Percentiles rank a stretch among this genome's conserved stretches.
phyloP scores from a whole-genome alignment of 92 coral and sea anemone species.

The Paragorgia papillata region DNA sequence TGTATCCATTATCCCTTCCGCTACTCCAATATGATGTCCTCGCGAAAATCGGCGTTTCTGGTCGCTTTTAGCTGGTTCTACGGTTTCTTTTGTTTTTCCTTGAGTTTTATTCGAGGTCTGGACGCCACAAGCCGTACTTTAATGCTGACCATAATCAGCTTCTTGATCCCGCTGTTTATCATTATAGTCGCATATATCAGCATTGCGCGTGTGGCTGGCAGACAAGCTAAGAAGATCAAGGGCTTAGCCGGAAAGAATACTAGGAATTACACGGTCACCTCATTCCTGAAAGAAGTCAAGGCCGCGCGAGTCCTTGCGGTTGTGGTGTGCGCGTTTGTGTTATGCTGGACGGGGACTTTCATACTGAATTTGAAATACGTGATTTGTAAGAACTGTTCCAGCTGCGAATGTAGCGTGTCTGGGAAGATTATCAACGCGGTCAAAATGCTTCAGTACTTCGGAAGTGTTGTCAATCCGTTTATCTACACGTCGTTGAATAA shows the following conservation, averaged over 20 bases:
- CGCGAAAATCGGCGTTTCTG: constrained; percentile 60
- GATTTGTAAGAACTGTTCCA: constrained; percentile 55
- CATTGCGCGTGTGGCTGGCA: constrained; percentile 28
- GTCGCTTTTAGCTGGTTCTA: constrained; percentile 77
- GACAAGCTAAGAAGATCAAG: constrained; percentile 10
- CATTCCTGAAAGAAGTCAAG: constrained; percentile 64
- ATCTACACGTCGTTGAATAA: constrained; percentile 92
- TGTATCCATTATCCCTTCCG: constrained; percentile 87
- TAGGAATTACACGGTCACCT: constrained; percentile 13
- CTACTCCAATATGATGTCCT: constrained; percentile 81
- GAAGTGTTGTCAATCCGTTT: constrained; percentile 83
- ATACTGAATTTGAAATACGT: constrained; percentile 75
- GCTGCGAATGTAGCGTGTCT: constrained; percentile 40
- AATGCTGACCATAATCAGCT: constrained; percentile 3
- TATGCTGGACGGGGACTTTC: constrained; percentile 92
- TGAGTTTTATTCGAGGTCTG: constrained; percentile 38
- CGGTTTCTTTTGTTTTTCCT: constrained; percentile 66
- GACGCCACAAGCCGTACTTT: not conserved
- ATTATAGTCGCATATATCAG: constrained; percentile 19
- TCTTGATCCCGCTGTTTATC: constrained; percentile 6
- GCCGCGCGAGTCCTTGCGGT: constrained; percentile 92
- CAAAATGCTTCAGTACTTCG: constrained; percentile 95
- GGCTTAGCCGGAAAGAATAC: constrained; percentile 1
- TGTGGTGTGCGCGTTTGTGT: constrained; percentile 89
- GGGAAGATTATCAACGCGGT: constrained; percentile 70